Evolutionary conservation across 2,113 vertebrate species (phyloP), one percentile per base, ranked within the genome.

Genomic region (Oryzias celebensis): DNA sequence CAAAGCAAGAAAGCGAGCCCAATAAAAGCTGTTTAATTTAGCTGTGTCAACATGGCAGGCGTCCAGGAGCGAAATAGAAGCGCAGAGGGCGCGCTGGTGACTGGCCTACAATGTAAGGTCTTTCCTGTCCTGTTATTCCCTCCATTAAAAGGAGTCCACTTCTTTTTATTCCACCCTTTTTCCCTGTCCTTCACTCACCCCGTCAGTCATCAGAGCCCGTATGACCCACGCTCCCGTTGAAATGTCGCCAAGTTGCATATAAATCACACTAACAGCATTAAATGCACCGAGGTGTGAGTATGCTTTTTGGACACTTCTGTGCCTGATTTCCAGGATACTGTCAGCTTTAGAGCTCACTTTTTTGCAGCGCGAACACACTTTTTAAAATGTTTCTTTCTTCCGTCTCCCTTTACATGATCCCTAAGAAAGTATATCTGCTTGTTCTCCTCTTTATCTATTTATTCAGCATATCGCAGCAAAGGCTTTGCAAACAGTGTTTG

Each of bases 21-120:
- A 85, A 89, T 89, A 89, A 89, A 90, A 85, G 76, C 83, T 71
- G 85, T 90, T 90, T 86, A 85, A 90, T 85, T 89, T 83, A 88
- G 83, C 81, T 81, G 67, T 85, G 84, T 90, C 86, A 91, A 92
- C 87, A 88, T 74, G 77, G 79, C 80, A 61, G 73, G 68, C 5
- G 70, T 81, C 77, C 70, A 53, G 78, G 69, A 18, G 56, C 56
- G 62, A 65, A 58, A 47, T 62, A 53, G 61, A 57, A 54, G 51
- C 36, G 14, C 43, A 0, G 48, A 68, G 3, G 16, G 62, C 52
- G 8, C 3, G 18, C 62, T 80, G 77, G 80, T 81, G 77, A 85
- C 83, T 80, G 52, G 79, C 46, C 43, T 55, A 68, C 65, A 72
- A 75, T 83, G 67, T 73, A 36, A 22, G 62, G 57, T 44, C 60